Base-by-base conservation (phyloP, 37 sponge, comb jelly and placozoan genomes). In the Halisarca cf. caerulea region DNA sequence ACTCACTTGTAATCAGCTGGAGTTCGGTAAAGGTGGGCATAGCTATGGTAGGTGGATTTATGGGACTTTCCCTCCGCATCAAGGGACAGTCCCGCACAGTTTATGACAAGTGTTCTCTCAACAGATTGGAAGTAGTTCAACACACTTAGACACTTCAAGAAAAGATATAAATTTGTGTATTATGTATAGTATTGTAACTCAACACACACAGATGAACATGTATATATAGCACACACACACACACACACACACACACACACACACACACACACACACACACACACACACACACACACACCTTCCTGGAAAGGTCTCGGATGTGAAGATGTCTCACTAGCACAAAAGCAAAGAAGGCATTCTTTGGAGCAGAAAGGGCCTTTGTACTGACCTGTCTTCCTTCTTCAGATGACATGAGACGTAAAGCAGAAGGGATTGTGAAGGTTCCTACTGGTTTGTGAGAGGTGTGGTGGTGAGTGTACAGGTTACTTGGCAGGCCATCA, bases 71-170 rank as follows among this genome's bases (percentile, higher is more conserved):
- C 71, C 42, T 47, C 17, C 25, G 66, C 14, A 14, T 91, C 79
- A 20, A 82, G 66, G 28, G 88, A 81, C 9, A 91, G 66, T 23
- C 88, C 88, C 42, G 41, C 85, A 20, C 51, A 47, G 82, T 89
- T 87, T 71, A 94, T 86, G 68, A 87, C 85, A 57, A 94, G 78
- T 27, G 90, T 92, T 6, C 92, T 66, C 88, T 91, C 91, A 34
- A 94, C 85, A 0, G 95, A 94, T 3, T 90, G 87, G 58, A 94
- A 89, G 85, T 94, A 94, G 88, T 94, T 94, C 37, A 94, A 58
- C 0, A 91, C 38, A 55, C 78, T 71, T 71, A 83, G 68, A 82
- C 89, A 88, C 95, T 94, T 40, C 23, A 81, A 1, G 2, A 74
- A 40, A 47, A 47, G 11, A 14, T 11, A 47, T 47, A 47, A 11